Evolutionary conservation across 2,797 vertebrate genomes (phyloP).

Genomic region (Spinus olivaceus): DNA sequence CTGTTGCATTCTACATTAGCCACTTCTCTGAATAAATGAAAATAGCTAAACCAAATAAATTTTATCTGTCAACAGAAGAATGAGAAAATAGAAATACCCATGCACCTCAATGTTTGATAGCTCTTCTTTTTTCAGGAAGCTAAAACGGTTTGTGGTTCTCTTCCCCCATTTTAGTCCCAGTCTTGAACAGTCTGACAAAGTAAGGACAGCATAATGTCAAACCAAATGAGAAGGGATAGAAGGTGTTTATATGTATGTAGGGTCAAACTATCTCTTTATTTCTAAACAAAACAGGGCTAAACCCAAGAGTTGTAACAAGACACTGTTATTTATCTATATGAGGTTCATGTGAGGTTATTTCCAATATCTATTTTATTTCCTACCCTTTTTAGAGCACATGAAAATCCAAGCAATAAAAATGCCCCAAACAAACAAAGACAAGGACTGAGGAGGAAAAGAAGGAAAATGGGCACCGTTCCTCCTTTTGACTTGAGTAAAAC

Average conservation of each 20-base stretch:
- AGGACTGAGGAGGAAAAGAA: accelerated
- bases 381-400: not conserved
- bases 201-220: not conserved
- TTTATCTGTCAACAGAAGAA: not conserved
- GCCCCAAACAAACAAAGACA: not conserved
- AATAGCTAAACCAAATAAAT: not conserved
- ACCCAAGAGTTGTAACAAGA: not conserved
- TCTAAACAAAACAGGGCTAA: not conserved
- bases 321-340: not conserved
- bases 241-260: not conserved
- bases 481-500: not conserved
- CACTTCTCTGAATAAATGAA: not conserved
- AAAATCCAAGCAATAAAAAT: not conserved
- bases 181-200: not conserved
- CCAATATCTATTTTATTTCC: not conserved
- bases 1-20: not conserved
- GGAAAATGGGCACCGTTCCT: not conserved
- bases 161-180: not conserved
- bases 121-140: not conserved
- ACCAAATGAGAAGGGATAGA: not conserved
- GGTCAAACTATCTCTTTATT: not conserved
- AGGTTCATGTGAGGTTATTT: not conserved
- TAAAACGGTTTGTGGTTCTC: not conserved
- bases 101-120: not conserved
- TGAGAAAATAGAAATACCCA: not conserved